A percentile compares a stretch with the other conserved stretches of the same genome.
Conservation (phyloP, 2,113 vertebrate genomes). For the Bubo scandiacus region DNA sequence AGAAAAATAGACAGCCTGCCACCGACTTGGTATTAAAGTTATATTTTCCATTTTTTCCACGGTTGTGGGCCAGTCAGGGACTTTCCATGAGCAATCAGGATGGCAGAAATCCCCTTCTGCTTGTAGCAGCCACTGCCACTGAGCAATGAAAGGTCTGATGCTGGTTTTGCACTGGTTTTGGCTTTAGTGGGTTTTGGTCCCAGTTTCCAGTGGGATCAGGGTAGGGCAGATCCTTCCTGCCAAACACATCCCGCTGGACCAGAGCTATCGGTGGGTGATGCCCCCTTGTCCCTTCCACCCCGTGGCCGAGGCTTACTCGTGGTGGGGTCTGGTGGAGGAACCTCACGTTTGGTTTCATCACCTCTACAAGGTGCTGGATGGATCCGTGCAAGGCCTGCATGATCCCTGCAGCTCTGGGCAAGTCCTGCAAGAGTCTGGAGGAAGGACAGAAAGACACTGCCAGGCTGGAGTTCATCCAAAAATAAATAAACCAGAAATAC, state of each 20-base stretch:
- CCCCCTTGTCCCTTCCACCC: not conserved
- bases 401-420: not conserved
- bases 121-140: not conserved
- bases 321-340: not conserved
- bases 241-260: fast-evolving
- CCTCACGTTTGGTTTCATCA: not conserved
- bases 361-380: not conserved
- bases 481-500: not conserved
- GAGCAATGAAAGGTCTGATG: not conserved
- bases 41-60: not conserved
- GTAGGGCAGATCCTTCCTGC: not conserved
- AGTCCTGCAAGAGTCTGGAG: not conserved
- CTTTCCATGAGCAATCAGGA: slow-evolving; percentile 34
- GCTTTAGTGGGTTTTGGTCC: not conserved
- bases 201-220: not conserved
- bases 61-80: not conserved
- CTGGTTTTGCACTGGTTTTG: not conserved
- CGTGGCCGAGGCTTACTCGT: fast-evolving
- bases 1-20: slow-evolving; percentile 45
- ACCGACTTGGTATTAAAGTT: slow-evolving; percentile 39
- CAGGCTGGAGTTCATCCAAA: not conserved
- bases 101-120: slow-evolving; percentile 34
- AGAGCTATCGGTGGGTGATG: not conserved
- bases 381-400: not conserved
- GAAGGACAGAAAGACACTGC: not conserved